These are phyloP conservation scores for Speoplatyrhinus poulsoni DNA, from an alignment of 2,113 vertebrate species.

Conservation along the genomic window DNA sequence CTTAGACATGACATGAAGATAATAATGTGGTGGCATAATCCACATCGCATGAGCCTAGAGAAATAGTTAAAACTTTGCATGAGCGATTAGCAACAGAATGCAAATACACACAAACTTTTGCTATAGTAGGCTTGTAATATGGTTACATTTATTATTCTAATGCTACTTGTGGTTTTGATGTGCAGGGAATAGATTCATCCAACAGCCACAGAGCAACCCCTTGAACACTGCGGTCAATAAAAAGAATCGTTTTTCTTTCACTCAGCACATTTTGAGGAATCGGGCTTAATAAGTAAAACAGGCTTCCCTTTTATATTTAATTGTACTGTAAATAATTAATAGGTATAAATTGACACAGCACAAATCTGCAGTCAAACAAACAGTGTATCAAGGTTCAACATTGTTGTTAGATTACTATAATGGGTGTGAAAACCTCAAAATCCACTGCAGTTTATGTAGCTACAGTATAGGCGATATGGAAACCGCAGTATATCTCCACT, in stretches of 20 bases:
- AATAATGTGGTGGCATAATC: not conserved
- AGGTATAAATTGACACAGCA: not conserved
- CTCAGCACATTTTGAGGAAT: slow-evolving; percentile 39
- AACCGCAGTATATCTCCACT: slow-evolving; percentile 3
- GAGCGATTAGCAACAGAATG: not conserved
- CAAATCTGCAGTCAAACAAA: slow-evolving; percentile 12
- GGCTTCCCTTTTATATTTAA: slow-evolving; percentile 15
- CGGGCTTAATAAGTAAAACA: slow-evolving; percentile 36
- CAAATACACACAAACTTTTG: not conserved
- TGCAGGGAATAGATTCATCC: not conserved
- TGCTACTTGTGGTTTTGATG: not conserved
- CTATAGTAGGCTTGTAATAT: not conserved
- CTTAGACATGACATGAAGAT: not conserved
- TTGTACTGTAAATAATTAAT: no score
- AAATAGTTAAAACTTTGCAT: not conserved
- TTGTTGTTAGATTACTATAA: not conserved
- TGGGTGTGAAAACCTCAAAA: no score
- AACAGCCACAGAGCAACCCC: slow-evolving; percentile 12
- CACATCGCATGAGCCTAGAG: not conserved
- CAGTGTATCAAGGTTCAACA: not conserved
- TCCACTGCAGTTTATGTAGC: slow-evolving; percentile 6
- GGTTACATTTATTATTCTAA: not conserved
- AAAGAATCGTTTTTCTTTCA: slow-evolving; percentile 22
- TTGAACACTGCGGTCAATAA: slow-evolving; percentile 24
- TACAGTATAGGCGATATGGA: slow-evolving; percentile 43